phyloP scores from a whole-genome alignment of 2,888 invertebrate species.

The Pogonocherus hispidulus region DNA sequence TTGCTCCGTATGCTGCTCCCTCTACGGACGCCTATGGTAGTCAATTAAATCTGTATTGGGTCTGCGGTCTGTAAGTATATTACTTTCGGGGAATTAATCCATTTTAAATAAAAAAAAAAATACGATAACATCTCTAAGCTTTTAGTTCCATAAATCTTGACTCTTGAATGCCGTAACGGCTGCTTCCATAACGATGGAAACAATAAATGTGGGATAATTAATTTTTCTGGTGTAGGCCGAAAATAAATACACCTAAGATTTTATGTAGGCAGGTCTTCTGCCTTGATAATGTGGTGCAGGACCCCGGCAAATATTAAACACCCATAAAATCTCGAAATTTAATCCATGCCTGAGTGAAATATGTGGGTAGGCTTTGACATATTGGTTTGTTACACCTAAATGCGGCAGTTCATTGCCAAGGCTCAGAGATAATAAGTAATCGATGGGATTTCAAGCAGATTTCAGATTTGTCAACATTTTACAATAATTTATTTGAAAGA shows the following conservation, averaged over 20 bases:
- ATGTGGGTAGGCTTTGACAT: conserved; percentile 3
- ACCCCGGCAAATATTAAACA: not conserved
- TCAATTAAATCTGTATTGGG: no score
- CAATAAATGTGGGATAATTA: conserved; percentile 1
- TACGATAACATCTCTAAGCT: no score
- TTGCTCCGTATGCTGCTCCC: no score
- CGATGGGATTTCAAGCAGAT: no score
- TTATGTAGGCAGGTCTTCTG: not conserved
- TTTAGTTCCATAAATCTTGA: no score
- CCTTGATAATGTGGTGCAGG: not conserved
- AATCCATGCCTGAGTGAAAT: not conserved
- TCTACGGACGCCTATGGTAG: no score
- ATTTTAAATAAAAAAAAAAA: no score
- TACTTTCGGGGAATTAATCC: no score
- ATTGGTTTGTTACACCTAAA: conserved; percentile 3
- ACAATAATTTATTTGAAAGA: no score
- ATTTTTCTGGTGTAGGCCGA: conserved; percentile 4
- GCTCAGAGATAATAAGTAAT: not conserved
- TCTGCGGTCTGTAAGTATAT: no score
- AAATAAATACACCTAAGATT: not conserved
- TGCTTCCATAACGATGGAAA: not conserved
- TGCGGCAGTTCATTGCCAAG: not conserved
- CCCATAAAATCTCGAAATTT: conserved; percentile 15
- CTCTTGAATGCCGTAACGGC: no score
- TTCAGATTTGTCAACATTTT: no score